phyloP scores from a whole-genome alignment of 2,797 vertebrate species.

The Phylloscopus collybita region DNA sequence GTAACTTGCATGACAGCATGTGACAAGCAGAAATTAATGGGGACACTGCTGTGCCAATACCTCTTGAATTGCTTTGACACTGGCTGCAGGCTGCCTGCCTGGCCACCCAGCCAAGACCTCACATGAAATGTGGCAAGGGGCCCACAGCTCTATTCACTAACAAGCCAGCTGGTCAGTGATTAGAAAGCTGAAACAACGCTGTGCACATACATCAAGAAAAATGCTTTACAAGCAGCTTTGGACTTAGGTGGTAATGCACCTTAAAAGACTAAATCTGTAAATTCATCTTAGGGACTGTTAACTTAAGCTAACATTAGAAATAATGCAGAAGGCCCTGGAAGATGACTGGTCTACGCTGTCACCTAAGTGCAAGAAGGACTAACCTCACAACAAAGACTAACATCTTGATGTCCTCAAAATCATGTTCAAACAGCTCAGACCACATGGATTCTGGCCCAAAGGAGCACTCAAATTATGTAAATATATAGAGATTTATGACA shows the following conservation, averaged over 20 bases:
- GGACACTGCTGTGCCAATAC: conserved; percentile 85
- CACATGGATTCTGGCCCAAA: conserved; percentile 2
- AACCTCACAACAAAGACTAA: conserved; percentile 29
- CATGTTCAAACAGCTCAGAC: neutral
- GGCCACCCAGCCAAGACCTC: conserved; percentile 93
- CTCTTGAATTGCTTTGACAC: conserved; percentile 83
- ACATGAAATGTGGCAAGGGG: conserved; percentile 95
- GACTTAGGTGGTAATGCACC: conserved; percentile 63
- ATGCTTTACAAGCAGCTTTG: conserved; percentile 70
- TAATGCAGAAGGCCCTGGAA: neutral
- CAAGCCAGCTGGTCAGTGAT: conserved; percentile 97
- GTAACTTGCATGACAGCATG: conserved; percentile 86
- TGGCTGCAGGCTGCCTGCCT: conserved; percentile 83
- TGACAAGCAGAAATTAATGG: conserved; percentile 85
- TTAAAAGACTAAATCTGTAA: conserved; percentile 35
- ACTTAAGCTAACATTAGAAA: neutral
- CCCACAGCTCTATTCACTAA: conserved; percentile 91
- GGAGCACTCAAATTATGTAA: conserved; percentile 26
- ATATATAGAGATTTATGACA: neutral
- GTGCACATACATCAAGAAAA: conserved; percentile 84
- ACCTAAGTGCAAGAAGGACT: neutral
- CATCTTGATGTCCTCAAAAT: neutral
- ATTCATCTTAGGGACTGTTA: conserved; percentile 36
- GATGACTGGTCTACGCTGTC: neutral
- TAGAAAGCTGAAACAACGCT: conserved; percentile 88